These are phyloP conservation scores for Lepidurus arcticus DNA, from an alignment of 1,140 invertebrate genomes.

Conservation along the genomic window DNA sequence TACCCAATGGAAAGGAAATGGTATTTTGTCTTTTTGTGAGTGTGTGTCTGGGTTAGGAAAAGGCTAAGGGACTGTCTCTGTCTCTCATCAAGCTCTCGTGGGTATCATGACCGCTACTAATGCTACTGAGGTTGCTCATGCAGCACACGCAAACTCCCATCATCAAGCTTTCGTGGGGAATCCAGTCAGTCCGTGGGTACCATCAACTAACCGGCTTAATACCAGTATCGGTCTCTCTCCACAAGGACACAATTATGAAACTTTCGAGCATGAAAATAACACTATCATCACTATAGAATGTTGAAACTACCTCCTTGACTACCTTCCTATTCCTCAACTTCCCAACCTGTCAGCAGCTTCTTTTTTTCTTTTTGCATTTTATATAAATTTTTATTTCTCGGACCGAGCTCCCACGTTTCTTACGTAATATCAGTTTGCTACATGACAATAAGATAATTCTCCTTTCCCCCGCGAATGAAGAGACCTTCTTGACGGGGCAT, in stretches of 20 bases:
- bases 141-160: neutral
- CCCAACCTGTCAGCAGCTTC: too few relatives aligned
- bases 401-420: slow-evolving; percentile 1
- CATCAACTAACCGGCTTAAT: neutral
- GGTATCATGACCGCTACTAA: neutral
- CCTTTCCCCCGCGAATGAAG: neutral
- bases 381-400: too few relatives aligned
- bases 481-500: neutral
- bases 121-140: slow-evolving; percentile 7
- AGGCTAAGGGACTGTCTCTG: neutral
- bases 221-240: neutral
- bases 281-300: neutral
- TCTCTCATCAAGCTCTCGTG: neutral
- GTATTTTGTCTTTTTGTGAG: neutral
- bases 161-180: neutral
- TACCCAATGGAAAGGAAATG: neutral
- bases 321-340: too few relatives aligned
- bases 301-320: too few relatives aligned
- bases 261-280: neutral
- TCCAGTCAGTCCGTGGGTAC: neutral
- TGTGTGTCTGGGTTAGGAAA: neutral
- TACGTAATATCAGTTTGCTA: slow-evolving; percentile 1
- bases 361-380: too few relatives aligned
- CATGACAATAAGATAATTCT: neutral
- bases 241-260: neutral